Percentiles rank a stretch among this genome's conserved stretches.
phyloP scores from a whole-genome alignment of 2,797 vertebrate species.

The Dendrocincla tyrannina region DNA sequence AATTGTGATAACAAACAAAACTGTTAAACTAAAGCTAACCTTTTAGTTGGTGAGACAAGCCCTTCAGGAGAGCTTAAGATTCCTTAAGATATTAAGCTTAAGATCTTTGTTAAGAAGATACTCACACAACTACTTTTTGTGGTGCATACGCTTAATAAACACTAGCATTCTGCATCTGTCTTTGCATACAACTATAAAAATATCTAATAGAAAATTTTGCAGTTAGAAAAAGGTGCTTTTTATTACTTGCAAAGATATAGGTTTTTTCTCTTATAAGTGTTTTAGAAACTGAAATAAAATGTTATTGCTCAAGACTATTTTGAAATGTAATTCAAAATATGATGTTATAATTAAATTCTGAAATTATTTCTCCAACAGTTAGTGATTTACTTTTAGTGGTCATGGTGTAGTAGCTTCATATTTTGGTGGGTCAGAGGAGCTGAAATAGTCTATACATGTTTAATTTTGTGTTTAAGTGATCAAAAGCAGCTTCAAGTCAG shows the following conservation, averaged over 20 bases:
- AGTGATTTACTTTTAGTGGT: neutral
- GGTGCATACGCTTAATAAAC: neutral
- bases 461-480: slow-evolving; percentile 8
- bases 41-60: neutral
- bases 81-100: neutral
- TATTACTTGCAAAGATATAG: neutral
- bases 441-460: neutral
- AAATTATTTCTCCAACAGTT: neutral
- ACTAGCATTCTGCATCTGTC: neutral
- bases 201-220: neutral
- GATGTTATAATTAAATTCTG: neutral
- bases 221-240: neutral
- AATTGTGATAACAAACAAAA: neutral
- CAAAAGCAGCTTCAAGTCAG: slow-evolving; percentile 18
- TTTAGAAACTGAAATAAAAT: neutral
- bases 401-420: neutral
- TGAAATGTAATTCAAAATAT: neutral
- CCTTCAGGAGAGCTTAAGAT: neutral
- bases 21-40: neutral
- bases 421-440: neutral
- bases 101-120: neutral
- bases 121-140: neutral
- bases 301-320: neutral
- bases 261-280: neutral
- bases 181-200: neutral